These are phyloP conservation scores for Dryocosmus kuriphilus DNA, from an alignment of 2,888 invertebrate species.

Conservation along the genomic window DNA sequence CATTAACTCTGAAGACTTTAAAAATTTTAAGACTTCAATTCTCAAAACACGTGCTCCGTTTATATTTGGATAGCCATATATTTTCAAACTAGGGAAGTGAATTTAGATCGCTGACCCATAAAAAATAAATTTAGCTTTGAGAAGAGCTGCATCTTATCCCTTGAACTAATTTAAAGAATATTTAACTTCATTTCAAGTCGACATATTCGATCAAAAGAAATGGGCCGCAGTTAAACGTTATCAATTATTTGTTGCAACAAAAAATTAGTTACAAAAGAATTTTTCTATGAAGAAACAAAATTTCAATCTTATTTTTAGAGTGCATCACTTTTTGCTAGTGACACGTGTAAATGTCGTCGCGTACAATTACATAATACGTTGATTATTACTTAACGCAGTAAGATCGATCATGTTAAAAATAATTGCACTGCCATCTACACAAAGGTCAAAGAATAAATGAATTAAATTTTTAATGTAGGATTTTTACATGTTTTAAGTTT, in stretches of 20 bases:
- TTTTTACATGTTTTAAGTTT: not conserved
- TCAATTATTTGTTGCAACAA: not conserved
- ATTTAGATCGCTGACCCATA: conserved; percentile 27
- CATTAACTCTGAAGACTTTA: not conserved
- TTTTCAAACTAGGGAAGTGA: conserved; percentile 21
- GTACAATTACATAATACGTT: conserved; percentile 39
- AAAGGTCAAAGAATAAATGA: conserved; percentile 29
- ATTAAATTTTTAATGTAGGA: conserved; percentile 11
- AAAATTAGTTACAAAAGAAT: not conserved
- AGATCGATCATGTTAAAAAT: conserved; percentile 36
- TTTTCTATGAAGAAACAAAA: not conserved
- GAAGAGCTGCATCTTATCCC: not conserved
- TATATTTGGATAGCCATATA: conserved; percentile 7
- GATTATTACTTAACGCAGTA: conserved; percentile 38
- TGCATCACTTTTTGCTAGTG: conserved; percentile 31
- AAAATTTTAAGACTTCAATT: not conserved
- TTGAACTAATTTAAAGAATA: conserved; percentile 5
- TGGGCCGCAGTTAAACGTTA: not conserved
- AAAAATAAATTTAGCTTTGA: conserved; percentile 26
- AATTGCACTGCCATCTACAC: conserved; percentile 15
- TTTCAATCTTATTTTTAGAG: conserved; percentile 14
- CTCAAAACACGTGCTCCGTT: conserved; percentile 10
- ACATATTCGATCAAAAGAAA: not conserved
- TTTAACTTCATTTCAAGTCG: not conserved
- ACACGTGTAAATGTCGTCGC: conserved; percentile 38